Percentiles rank a stretch among this genome's conserved stretches.
Evolutionary conservation across 2,113 vertebrate genomes (phyloP).

Genomic region (Excalfactoria chinensis): DNA sequence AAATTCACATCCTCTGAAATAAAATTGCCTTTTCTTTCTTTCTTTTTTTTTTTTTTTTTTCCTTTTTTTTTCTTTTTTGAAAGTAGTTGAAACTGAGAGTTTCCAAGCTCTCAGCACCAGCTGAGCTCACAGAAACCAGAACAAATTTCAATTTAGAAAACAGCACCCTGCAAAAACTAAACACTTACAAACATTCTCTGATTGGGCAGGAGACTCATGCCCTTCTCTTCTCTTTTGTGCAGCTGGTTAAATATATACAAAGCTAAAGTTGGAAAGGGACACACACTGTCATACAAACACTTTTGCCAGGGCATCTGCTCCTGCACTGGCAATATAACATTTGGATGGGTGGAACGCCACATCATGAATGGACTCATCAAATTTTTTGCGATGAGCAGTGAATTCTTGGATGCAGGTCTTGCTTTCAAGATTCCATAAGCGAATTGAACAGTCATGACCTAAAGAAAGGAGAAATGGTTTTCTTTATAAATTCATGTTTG

Average conservation of each 20-base stretch:
- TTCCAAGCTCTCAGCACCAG: constrained; percentile 80
- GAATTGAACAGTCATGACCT: constrained; percentile 99
- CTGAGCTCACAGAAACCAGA: constrained; percentile 82
- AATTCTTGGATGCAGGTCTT: constrained; percentile 99
- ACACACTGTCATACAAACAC: constrained; percentile 95
- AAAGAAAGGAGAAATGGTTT: constrained; percentile 38
- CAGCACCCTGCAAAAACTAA: constrained; percentile 80
- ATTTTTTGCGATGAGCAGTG: constrained; percentile 98
- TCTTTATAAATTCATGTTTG: background rate
- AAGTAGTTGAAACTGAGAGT: constrained; percentile 77
- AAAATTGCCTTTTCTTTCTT: constrained; percentile 72
- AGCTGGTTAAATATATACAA: constrained; percentile 83
- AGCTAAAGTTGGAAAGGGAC: constrained; percentile 75
- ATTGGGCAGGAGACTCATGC: constrained; percentile 69
- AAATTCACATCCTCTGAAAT: constrained; percentile 78
- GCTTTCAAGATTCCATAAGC: constrained; percentile 98
- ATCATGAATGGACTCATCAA: constrained; percentile 96
- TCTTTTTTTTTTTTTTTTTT: background rate
- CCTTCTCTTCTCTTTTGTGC: constrained; percentile 76
- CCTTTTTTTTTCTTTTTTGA: background rate
- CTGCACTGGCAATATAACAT: constrained; percentile 98
- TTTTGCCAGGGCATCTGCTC: constrained; percentile 98
- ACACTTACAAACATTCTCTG: constrained; percentile 81
- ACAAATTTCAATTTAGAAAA: constrained; percentile 82
- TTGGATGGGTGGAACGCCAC: constrained; percentile 98